Evolutionary conservation across 2,888 invertebrate species (phyloP), one percentile per base, ranked within the genome.

Genomic region (Ferdinandea cuprea): DNA sequence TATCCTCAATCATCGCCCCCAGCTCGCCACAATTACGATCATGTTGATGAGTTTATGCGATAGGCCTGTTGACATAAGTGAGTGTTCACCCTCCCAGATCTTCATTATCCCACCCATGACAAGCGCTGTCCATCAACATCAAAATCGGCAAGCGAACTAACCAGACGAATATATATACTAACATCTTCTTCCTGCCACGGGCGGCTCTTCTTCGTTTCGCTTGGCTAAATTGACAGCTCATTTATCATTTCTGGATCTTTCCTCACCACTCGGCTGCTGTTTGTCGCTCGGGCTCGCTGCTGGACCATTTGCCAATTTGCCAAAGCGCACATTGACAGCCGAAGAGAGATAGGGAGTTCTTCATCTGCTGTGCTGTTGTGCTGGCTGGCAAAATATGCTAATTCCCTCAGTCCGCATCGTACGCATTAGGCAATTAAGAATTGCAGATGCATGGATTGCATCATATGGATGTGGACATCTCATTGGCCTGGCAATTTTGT

Each of bases 281-380:
- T 15, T n/a, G n/a, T n/a, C n/a, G n/a, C n/a, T n/a, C n/a, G n/a
- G n/a, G 11, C 40, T 25, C 5, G 25, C 5, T 50, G 44, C 61
- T 81, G 74, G 81, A 77, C 76, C 76, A 68, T 72, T 81, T 81
- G 80, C 76, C 65, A 72, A 80, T 74, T 76, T 81, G 58, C 65
- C 80, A 69, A 44, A 19, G 68, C 56, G 32, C 54, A 48, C 19
- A 54, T 63, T 42, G 52, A 44, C 72, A 61, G 48, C 25, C n/a
- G n/a, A n/a, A n/a, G n/a, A n/a, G n/a, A n/a, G n/a, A n/a, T n/a
- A n/a, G n/a, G n/a, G n/a, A 56, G 46, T 25, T 65, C n/a, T 46
- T 73, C 46, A 21, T 46, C 9, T 48, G n/a, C n/a, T n/a, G n/a
- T n/a, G n/a, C n/a, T 13, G 7, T 44, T 37, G 13, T 21, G 28